phyloP scores from a whole-genome alignment of 2,113 vertebrate genomes.

The Sciurus niger region DNA sequence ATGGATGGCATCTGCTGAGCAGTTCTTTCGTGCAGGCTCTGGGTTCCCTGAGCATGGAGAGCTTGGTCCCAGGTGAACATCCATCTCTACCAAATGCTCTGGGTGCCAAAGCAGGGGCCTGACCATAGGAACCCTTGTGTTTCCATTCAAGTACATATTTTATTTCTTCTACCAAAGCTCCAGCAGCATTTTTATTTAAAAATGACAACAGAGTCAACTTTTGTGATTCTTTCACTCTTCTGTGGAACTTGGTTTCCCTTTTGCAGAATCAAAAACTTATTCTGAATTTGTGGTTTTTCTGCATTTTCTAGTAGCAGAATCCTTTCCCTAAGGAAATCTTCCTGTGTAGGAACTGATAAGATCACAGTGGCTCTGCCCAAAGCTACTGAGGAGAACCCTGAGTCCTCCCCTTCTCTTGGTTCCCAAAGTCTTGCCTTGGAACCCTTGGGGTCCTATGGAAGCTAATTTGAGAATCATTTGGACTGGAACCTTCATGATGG shows the following conservation, averaged over 20 bases:
- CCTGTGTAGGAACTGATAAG: background rate
- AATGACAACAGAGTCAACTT: background rate
- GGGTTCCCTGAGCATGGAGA: background rate
- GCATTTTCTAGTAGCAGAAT: background rate
- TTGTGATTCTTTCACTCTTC: background rate
- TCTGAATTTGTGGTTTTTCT: background rate
- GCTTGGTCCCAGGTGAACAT: too few relatives aligned
- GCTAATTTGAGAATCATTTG: background rate
- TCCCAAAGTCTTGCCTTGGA: background rate
- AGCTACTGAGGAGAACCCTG: background rate
- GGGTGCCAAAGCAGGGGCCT: background rate
- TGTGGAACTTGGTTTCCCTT: background rate
- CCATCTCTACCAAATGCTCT: background rate
- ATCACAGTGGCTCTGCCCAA: background rate
- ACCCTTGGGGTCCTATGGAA: background rate
- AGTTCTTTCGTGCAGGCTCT: background rate
- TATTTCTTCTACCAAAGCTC: background rate
- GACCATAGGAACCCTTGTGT: background rate
- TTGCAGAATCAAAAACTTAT: background rate
- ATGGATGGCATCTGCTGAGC: accelerated
- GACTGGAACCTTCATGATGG: background rate
- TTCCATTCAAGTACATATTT: background rate
- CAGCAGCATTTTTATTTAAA: background rate
- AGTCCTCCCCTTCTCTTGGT: background rate
- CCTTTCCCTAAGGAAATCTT: background rate